phyloP scores from a whole-genome alignment of 2,888 invertebrate genomes.

The Druceiella hillmani region DNA sequence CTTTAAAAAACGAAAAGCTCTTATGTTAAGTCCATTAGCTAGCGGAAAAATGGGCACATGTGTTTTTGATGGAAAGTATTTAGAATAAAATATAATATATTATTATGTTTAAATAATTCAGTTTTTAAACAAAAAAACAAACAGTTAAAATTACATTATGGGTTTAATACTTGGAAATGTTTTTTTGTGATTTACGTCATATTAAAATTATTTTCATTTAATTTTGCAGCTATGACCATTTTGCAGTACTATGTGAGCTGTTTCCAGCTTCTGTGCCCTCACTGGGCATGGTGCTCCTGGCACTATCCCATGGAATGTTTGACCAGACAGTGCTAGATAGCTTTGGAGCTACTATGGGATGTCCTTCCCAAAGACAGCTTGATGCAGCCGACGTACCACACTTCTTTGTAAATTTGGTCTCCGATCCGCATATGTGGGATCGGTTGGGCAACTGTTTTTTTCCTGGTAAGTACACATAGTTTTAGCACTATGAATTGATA shows the following conservation, averaged over 20 bases:
- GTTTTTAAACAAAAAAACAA: no score
- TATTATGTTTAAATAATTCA: no score
- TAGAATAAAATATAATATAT: no score
- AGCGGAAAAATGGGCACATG: no score
- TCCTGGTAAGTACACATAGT: slow-evolving; percentile 53
- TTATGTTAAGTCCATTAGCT: no score
- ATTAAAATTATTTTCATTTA: slow-evolving; percentile 30
- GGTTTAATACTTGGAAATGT: slow-evolving; percentile 5
- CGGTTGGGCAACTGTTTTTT: slow-evolving; percentile 58
- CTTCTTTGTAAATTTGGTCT: slow-evolving; percentile 50
- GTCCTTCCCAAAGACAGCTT: slow-evolving; percentile 34
- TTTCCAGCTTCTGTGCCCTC: slow-evolving; percentile 62
- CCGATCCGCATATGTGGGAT: slow-evolving; percentile 57
- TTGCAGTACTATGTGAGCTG: slow-evolving; percentile 62
- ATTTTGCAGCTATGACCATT: slow-evolving; percentile 59
- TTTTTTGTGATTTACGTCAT: slow-evolving; percentile 28
- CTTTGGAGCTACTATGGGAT: slow-evolving; percentile 47
- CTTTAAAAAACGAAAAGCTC: no score
- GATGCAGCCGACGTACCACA: slow-evolving; percentile 17
- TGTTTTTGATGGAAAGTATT: no score
- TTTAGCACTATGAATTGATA: no score
- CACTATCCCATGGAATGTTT: slow-evolving; percentile 55
- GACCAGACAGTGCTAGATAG: slow-evolving; percentile 44
- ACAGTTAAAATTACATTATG: background rate
- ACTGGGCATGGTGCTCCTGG: slow-evolving; percentile 54